Evolutionary conservation across 2,797 vertebrate genomes (phyloP).

Genomic region (Manis javanica): DNA sequence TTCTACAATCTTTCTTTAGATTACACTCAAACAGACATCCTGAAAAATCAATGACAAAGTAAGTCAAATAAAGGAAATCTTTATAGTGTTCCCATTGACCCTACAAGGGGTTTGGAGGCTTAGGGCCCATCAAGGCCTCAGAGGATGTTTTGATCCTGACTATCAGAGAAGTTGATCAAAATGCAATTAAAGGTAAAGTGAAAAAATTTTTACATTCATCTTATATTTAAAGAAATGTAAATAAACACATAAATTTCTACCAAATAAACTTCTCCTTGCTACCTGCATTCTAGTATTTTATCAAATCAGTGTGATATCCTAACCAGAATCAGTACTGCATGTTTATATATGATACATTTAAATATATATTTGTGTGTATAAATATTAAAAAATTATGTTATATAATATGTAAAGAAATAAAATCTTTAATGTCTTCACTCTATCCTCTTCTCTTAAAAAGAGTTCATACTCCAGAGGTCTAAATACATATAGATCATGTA

Average conservation of each 20-base stretch:
- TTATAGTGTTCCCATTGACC: slow-evolving; percentile 63
- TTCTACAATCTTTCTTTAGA: slow-evolving; percentile 63
- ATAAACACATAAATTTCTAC: not conserved
- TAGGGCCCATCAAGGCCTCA: not conserved
- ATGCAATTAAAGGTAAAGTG: not conserved
- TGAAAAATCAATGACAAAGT: slow-evolving; percentile 74
- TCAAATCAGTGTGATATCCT: not conserved
- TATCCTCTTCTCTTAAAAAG: not conserved
- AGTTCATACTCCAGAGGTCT: not conserved
- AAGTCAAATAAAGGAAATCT: slow-evolving; percentile 79
- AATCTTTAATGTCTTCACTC: not conserved
- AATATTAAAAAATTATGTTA: not conserved
- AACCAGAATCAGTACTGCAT: no score
- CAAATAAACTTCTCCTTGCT: not conserved
- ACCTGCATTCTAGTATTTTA: not conserved
- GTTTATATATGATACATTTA: not conserved
- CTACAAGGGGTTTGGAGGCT: not conserved
- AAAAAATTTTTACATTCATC: not conserved
- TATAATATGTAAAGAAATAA: not conserved
- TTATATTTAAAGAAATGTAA: not conserved
- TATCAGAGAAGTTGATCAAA: slow-evolving; percentile 36
- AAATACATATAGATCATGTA: not conserved
- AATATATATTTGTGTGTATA: accelerated
- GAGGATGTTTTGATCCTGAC: not conserved
- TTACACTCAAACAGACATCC: slow-evolving; percentile 56